Evolutionary conservation across 2,113 vertebrate species (phyloP), one percentile per base, ranked within the genome.

Genomic region (Epinephelus moara): DNA sequence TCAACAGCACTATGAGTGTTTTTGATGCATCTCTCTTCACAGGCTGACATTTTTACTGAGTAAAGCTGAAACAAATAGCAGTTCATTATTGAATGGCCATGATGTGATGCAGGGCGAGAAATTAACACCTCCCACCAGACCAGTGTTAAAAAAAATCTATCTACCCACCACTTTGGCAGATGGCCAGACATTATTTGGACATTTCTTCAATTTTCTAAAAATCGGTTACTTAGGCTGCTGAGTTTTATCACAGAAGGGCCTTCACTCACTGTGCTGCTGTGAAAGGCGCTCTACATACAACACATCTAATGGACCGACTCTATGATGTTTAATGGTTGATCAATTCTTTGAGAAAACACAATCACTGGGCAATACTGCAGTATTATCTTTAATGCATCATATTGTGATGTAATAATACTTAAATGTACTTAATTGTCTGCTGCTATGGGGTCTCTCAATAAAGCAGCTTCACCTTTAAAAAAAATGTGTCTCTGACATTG

Each of bases 111-210:
- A 52, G 55, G 27, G 66, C 56, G 70, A 85, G 17, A 81, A 85
- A 78, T 78, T 66, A 85, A 88, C 74, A 86, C 80, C 59, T 88
- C 85, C 87, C 69, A 88, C 79, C 66, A 55, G 72, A 71, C 52
- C 60, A 18, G 56, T 33, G 67, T 67, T 70, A 33, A 76, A 76
- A 42, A 64, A 79, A 63, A 70, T 27, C 42, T 3, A 50, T 52
- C 81, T 23, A 50, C 72, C 85, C 76, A 87, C 79, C 50, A 66
- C 45, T 75, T 70, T 83, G 78, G 86, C 62, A 73, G 50, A 30
- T 11, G 13, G 33, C 75, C 86, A 83, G 52, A 33, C 47, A 78
- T 75, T 81, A 59, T 82, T 74, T 67, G 14, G 12, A 76, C 33
- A 30, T 66, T 69, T 89, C 49, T 71, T 67, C 62, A 13, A 57